Percentiles rank a stretch among this genome's conserved stretches.
phyloP scores from a whole-genome alignment of 2,113 vertebrate genomes.

The Desmodus rotundus region DNA sequence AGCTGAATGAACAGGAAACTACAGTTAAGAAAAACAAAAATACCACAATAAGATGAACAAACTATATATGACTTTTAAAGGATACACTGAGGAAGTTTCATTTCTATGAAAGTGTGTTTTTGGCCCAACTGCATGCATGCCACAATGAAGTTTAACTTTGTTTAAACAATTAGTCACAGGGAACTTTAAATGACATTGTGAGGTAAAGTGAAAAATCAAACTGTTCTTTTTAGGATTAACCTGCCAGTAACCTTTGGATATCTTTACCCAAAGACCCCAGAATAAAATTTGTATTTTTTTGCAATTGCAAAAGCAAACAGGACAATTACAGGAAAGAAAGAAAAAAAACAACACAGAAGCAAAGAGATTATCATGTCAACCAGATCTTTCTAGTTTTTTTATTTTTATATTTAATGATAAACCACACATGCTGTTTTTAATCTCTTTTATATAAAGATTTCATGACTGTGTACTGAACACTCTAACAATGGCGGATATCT shows the following conservation, averaged over 20 bases:
- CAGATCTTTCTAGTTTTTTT: neutral
- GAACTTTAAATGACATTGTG: conserved; percentile 30
- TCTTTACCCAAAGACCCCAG: neutral
- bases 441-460: neutral
- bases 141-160: conserved; percentile 10
- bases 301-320: neutral
- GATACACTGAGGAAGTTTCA: neutral
- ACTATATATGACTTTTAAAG: conserved; percentile 7
- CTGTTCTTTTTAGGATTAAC: conserved; percentile 38
- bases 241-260: neutral
- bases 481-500: neutral
- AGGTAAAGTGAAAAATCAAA: conserved; percentile 28
- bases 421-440: neutral
- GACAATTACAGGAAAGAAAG: neutral
- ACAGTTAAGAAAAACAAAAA: conserved; percentile 58
- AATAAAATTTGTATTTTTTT: conserved; percentile 21
- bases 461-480: neutral
- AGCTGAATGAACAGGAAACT: conserved; percentile 59
- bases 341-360: neutral
- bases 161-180: neutral
- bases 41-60: conserved; percentile 45
- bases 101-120: conserved; percentile 30
- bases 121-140: neutral
- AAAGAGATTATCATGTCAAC: neutral
- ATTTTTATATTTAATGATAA: neutral